phyloP scores from a whole-genome alignment of 2,888 invertebrate species.

The Drosophila siamana region DNA sequence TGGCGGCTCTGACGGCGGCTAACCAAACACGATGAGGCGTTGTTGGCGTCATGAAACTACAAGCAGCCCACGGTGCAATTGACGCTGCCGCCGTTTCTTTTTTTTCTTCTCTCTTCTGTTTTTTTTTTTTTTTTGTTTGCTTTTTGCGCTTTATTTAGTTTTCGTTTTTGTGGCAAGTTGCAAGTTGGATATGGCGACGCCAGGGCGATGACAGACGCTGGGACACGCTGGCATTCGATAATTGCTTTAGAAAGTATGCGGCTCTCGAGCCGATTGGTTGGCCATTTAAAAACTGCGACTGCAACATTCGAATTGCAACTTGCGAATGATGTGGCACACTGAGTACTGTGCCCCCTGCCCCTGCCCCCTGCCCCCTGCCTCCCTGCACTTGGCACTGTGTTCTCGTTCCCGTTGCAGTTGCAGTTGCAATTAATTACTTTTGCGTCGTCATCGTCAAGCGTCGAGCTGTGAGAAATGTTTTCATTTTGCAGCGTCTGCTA shows the following conservation, averaged over 20 bases:
- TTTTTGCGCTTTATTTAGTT: not conserved
- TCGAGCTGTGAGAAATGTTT: conserved; percentile 79
- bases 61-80: conserved; percentile 73
- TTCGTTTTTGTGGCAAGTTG: conserved; percentile 4
- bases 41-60: conserved; percentile 84
- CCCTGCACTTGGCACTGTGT: too few species aligned
- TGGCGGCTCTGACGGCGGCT: conserved; percentile 82
- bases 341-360: not conserved
- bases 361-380: too few species aligned
- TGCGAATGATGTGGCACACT: conserved; percentile 18
- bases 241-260: conserved; percentile 81
- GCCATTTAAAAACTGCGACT: conserved; percentile 63
- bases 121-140: not conserved
- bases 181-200: conserved; percentile 60
- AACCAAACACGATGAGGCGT: conserved; percentile 84
- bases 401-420: conserved; percentile 15
- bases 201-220: conserved; percentile 64
- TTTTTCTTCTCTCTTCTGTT: not conserved
- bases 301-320: conserved; percentile 21
- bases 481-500: conserved; percentile 76
- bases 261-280: conserved; percentile 70
- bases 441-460: conserved; percentile 35
- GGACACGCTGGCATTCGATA: conserved; percentile 78
- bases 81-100: conserved; percentile 48
- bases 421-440: conserved; percentile 74